Evolutionary conservation across 1,140 invertebrate species (phyloP).

Genomic region (Drosophila tristis): DNA sequence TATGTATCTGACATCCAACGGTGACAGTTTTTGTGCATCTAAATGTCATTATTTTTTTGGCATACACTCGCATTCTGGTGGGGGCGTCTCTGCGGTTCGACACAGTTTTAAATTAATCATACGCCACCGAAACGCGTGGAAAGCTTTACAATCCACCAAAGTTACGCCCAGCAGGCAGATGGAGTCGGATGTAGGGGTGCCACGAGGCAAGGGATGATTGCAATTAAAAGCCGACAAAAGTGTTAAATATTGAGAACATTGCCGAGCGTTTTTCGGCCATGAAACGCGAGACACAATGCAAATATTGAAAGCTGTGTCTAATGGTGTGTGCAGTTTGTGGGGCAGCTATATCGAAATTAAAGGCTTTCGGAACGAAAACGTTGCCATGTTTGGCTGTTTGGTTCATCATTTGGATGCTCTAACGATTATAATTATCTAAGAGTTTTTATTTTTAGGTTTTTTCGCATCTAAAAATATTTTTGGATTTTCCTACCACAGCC

Average conservation of each 20-base stretch:
- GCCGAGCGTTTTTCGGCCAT: constrained; percentile 11
- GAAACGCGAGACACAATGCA: constrained; percentile 10
- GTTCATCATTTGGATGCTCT: too few species aligned
- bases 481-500: not conserved
- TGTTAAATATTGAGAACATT: constrained; percentile 49
- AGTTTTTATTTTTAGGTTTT: too few species aligned
- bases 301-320: constrained; percentile 18
- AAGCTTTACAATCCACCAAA: constrained; percentile 65
- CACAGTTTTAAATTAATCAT: constrained; percentile 83
- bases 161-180: not conserved
- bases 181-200: too few species aligned
- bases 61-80: not conserved
- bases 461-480: not conserved
- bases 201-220: constrained; percentile 22
- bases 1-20: constrained; percentile 68
- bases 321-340: not conserved
- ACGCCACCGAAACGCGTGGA: constrained; percentile 59
- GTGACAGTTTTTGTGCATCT: constrained; percentile 57
- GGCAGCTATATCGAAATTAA: too few species aligned
- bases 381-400: not conserved
- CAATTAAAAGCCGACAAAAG: constrained; percentile 43
- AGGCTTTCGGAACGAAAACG: not conserved
- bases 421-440: too few species aligned
- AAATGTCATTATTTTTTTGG: constrained; percentile 49
- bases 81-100: constrained; percentile 55